Evolutionary conservation across 2,888 invertebrate species (phyloP), one percentile per base, ranked within the genome.

Genomic region (Perizoma flavofasciatum): DNA sequence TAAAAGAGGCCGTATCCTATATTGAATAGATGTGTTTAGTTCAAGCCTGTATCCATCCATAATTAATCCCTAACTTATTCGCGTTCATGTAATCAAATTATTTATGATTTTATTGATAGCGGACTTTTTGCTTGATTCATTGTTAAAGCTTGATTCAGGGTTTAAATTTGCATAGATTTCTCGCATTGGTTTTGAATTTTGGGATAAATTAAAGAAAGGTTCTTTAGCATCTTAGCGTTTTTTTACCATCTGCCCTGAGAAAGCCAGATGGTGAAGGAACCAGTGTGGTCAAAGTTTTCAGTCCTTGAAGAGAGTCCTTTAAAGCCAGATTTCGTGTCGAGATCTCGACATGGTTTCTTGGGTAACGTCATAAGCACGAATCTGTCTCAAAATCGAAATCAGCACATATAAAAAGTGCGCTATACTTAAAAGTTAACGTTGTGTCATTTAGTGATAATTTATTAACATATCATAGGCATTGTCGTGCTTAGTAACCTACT

Each of bases 401-500:
- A 37, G 0, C 4, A 44, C 5, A 40, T 11, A 22, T 11, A 22
- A 41, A 51, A 53, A 55, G 45, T 49, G 59, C 63, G 61, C 55
- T 70, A 60, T 74, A 66, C 65, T 66, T 70, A 63, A 53, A 65
- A 66, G 50, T 56, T 66, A 67, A 68, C 61, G 74, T 79, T 74
- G 69, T 65, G 60, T 77, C 75, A 74, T 79, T 74, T 79, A 81
- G 77, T 82, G 75, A 80, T 87, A 86, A 53, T 81, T 79, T 82
- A 77, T 79, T 76, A 65, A 91, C 90, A 89, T 90, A 90, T 89
- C 89, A 90, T 88, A 84, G 67, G 83, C 86, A 83, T 89, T 88
- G 88, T 89, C 89, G 86, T 79, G 86, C 88, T 89, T 88, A 81
- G 82, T 79, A 72, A 79, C 49, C 75, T 82, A 81, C 75, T 75